Percentiles rank a stretch among this genome's conserved stretches.
Conservation (phyloP, 2,113 vertebrate genomes). For the Sinocyclocheilus grahami region DNA sequence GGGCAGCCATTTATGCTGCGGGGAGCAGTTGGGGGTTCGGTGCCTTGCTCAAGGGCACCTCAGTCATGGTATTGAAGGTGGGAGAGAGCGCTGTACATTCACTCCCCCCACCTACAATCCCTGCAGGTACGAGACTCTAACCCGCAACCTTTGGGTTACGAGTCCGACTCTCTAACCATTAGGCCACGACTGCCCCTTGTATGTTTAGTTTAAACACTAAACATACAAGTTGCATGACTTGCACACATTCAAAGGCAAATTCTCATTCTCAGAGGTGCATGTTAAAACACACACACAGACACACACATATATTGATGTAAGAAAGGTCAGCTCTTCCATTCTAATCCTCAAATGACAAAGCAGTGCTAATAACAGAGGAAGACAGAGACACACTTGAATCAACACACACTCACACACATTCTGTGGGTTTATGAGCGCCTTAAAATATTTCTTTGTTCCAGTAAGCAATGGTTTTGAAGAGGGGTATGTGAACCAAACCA, state of each 20-base stretch:
- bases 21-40: too few species aligned
- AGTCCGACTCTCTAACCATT: too few species aligned
- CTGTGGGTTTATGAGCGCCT: slow-evolving; percentile 64
- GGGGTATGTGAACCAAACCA: slow-evolving; percentile 57
- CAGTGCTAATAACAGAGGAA: slow-evolving; percentile 78
- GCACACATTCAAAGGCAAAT: background rate
- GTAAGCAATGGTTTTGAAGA: slow-evolving; percentile 68
- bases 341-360: slow-evolving; percentile 80
- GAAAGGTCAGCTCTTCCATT: slow-evolving; percentile 64
- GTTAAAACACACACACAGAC: slow-evolving; percentile 16
- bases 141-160: too few species aligned
- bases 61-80: too few species aligned
- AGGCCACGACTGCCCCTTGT: too few species aligned
- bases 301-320: slow-evolving; percentile 38
- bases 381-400: slow-evolving; percentile 64
- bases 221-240: slow-evolving; percentile 2
- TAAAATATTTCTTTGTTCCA: slow-evolving; percentile 76
- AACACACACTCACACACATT: slow-evolving; percentile 42
- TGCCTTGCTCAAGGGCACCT: too few species aligned
- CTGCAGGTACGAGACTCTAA: too few species aligned
- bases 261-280: slow-evolving; percentile 20
- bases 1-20: too few species aligned
- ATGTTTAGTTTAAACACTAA: background rate
- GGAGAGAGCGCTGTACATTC: too few species aligned
- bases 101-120: too few species aligned